Base-by-base conservation (phyloP, 2,797 vertebrate genomes). In the Lagocephalus sceleratus region DNA sequence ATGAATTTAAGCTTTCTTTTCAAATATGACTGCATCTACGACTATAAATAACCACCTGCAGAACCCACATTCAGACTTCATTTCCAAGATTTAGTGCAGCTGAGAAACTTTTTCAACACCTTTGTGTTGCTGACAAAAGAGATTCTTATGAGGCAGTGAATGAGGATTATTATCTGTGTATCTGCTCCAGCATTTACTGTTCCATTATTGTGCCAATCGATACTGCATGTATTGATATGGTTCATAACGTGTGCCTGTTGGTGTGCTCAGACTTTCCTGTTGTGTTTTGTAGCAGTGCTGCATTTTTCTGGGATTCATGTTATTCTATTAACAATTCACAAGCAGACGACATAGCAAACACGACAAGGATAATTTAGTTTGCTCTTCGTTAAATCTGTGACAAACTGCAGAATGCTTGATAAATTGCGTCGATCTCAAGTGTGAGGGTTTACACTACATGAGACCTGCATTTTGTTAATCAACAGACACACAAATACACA, bases 81-180 rank as follows among this genome's bases (percentile, higher is more conserved):
- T 2, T 29, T 29, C 11, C 8, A 2, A 14, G 32, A 35, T 14
- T 35, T 3, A 41, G 50, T 15, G 45, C 39, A 47, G 48, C 2
- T 2, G 47, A 17, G 20, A 46, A 41, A 66, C 75, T 68, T 56
- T 47, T 69, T 76, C 64, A 66, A 71, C 47, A 66, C 57, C 47
- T 57, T 66, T 43, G 46, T 39, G 39, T 2, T n/a, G 25, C 29
- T 67, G 59, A 73, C 62, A 47, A 69, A 57, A 68, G 23, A 62
- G 43, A 25, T 46, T 56, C n/a, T 19, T 29, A 22, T 51, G 66
- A 56, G 67, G 54, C 35, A 35, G 21, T 20, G 40, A 10, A 67
- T n/a, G n/a, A n/a, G n/a, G n/a, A 64, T 50, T 59, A 67, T 72
- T 54, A 47, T 55, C 46, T 38, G 39, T 8, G 42, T 19, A 16